Base-by-base conservation (phyloP, 2,888 invertebrate genomes). In the Lordiphosa fenestrarum region DNA sequence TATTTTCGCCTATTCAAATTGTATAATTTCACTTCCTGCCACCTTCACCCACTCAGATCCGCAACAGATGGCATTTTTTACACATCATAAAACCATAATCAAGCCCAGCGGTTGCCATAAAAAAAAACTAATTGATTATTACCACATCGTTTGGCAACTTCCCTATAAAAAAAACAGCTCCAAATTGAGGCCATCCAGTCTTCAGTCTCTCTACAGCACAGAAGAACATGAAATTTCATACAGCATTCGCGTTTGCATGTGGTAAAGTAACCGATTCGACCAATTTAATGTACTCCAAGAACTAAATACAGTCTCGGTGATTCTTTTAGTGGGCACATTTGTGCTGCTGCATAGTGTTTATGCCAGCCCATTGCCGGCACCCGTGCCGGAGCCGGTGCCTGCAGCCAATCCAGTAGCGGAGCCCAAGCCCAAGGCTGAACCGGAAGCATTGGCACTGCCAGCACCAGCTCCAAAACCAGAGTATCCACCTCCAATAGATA, bases 301-400 rank as follows among this genome's bases (percentile, higher is more conserved):
- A 64, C 72, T 82, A 78, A 67, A 56, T 58, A 48, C 54, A 75
- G 69, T 49, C 49, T 56, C 51, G n/a, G 37, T 65, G 3, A 53
- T 73, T 55, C n/a, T 83, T 25, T 13, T 70, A 83, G 76, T 71
- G 39, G 73, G 66, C 1, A 40, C 66, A 4, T 49, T 83, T 42
- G 66, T 59, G 9, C 38, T 78, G 54, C 37, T 83, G 33, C 68
- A 68, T 60, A 60, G 49, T 39, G 71, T 53, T 48, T 57, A 63
- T 41, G 65, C 65, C 36, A 44, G 25, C 4, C 52, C 76, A 2
- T 12, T 59, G 52, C 50, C 70, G 1, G 9, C 15, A 3, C 70
- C 71, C 0, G 39, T 0, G 1, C 55, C 68, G 1, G 48, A 13
- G 0, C 63, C 68, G 3, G 33, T 12, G 7, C 47, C 58, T 12